Percentiles rank a stretch among this genome's conserved stretches.
These are phyloP conservation scores for Adoxophyes honmai DNA, from an alignment of 1,140 invertebrate species.

Conservation along the genomic window DNA sequence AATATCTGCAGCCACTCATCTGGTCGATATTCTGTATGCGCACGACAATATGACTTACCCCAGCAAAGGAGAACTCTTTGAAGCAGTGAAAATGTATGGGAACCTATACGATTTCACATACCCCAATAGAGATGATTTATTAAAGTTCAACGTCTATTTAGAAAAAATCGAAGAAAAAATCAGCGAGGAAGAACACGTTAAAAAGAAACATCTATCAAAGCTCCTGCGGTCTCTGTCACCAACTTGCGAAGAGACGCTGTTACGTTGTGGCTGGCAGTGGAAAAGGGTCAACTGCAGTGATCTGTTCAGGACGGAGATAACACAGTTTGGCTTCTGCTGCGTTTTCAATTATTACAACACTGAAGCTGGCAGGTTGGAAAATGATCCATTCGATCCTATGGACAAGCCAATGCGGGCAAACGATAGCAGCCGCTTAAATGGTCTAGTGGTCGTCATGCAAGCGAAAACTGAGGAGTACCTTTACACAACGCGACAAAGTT, in stretches of 20 bases:
- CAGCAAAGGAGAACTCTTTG: conserved; percentile 8
- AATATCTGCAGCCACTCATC: not conserved
- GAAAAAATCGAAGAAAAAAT: not conserved
- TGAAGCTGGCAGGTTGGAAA: not conserved
- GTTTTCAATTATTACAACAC: conserved; percentile 5
- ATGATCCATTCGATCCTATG: not conserved
- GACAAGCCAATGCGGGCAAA: no score
- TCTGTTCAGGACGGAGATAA: not conserved
- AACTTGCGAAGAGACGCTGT: not conserved
- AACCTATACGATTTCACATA: conserved; percentile 4
- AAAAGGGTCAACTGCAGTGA: not conserved
- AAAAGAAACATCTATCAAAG: not conserved
- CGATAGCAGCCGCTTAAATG: not conserved
- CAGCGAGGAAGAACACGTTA: not conserved
- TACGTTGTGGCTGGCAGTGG: not conserved
- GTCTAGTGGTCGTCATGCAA: not conserved
- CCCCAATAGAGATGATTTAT: not conserved
- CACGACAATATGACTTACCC: not conserved
- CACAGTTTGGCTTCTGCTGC: conserved; percentile 3
- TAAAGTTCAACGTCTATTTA: not conserved
- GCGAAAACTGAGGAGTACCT: not conserved
- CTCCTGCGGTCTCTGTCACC: not conserved
- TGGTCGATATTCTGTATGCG: not conserved
- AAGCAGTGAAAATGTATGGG: not conserved
- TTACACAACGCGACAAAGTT: conserved; percentile 7